phyloP scores from a whole-genome alignment of 2,113 vertebrate species.

The Podilymbus podiceps region DNA sequence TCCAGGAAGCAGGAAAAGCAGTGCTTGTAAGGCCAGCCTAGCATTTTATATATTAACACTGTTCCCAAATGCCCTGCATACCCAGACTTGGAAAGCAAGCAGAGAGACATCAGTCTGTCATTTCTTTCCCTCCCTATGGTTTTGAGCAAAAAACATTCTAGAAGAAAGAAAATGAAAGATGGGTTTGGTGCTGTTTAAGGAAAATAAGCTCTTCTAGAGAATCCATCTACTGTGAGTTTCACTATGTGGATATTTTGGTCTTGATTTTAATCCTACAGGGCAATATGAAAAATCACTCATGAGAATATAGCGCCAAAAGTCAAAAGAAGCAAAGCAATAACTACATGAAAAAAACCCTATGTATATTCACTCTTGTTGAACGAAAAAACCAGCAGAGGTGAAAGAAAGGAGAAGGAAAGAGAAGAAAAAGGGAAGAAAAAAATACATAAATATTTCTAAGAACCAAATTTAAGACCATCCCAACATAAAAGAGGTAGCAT shows the following conservation, averaged over 20 bases:
- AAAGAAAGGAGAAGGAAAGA: background rate
- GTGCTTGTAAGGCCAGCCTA: background rate
- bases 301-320: background rate
- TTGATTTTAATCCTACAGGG: background rate
- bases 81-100: background rate
- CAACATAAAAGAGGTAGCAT: background rate
- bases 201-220: background rate
- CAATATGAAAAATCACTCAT: background rate
- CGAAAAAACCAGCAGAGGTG: background rate
- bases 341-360: accelerated
- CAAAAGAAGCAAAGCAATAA: background rate
- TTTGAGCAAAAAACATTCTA: background rate
- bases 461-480: background rate
- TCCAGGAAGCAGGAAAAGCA: background rate
- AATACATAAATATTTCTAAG: background rate
- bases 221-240: background rate
- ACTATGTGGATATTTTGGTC: background rate
- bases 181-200: background rate
- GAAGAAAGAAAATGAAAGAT: background rate
- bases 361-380: background rate
- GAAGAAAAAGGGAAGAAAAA: background rate
- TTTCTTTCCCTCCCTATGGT: background rate
- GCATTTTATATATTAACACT: background rate
- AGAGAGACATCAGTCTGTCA: background rate
- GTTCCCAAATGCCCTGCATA: background rate